Evolutionary conservation across 2,113 vertebrate species (phyloP), one percentile per base, ranked within the genome.

Genomic region (Meriones unguiculatus): DNA sequence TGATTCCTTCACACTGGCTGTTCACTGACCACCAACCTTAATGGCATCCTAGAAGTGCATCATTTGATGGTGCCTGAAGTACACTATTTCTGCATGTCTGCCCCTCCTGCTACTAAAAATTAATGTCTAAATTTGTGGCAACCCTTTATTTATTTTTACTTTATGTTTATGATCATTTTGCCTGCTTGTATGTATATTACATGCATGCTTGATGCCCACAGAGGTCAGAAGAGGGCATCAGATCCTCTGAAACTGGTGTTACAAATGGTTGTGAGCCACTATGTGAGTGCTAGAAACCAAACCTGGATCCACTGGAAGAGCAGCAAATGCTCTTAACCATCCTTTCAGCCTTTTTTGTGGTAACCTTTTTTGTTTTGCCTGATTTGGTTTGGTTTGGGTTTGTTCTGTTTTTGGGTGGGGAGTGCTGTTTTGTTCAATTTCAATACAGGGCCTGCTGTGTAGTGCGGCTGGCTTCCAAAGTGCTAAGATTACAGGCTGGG

Each of bases 1-100:
- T 4, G 0, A 24, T 11, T 2, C 14, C 32, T 18, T 54, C 2
- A 4, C 15, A 1, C 14, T 6, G n/a, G 54, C 78, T 7, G 1
- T 12, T 10, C 32, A 25, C 67, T 5, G 4, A 10, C 28, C 32
- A 24, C 25, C 28, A 10, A 15, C 0, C 50, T 50, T 59, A 46
- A 28, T 2, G 25, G 22, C 25, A 32, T 24, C 54, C 15, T 1
- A 1, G 65, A 41, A 38, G 32, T 54, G 4, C 75, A 20, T 7
- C 1, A 70, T 9, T 28, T 1, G 14, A 7, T 7, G 69, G 72
- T 8, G 52, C 73, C 76, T 5, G 15, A 2, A 46, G 17, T 7
- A 52, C 72, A 69, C 24, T 10, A 22, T 35, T 57, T 64, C 64
- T 88, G 78, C 54, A 1, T 35, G 17, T 78, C 54, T 12, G 35